Percentiles rank a stretch among this genome's conserved stretches.
These are phyloP conservation scores for Eretmochelys imbricata DNA, from an alignment of 2,113 vertebrate species.

Conservation along the genomic window DNA sequence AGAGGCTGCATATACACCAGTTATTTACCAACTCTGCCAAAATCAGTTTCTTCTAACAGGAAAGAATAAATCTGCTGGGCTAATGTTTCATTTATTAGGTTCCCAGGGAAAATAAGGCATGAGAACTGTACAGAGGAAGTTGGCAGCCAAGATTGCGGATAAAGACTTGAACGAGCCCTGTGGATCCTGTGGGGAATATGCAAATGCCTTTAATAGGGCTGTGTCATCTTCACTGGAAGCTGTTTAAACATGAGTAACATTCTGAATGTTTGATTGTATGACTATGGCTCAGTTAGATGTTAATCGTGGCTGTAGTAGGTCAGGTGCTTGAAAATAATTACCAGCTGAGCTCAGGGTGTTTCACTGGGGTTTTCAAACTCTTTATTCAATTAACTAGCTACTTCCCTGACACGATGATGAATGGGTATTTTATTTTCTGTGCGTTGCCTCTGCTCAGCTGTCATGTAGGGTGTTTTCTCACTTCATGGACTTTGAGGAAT, in stretches of 20 bases:
- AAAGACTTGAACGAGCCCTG: conserved; percentile 42
- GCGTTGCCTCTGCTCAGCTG: not conserved
- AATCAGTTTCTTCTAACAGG: not conserved
- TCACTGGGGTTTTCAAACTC: conserved; percentile 39
- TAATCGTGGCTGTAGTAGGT: conserved; percentile 49
- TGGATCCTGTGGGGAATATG: not conserved
- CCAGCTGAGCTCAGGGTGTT: conserved; percentile 23
- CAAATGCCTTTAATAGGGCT: conserved; percentile 43
- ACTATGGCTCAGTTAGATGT: conserved; percentile 50
- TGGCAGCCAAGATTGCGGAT: conserved; percentile 6
- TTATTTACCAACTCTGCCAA: not conserved
- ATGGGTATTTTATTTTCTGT: conserved; percentile 37
- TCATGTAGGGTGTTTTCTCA: not conserved
- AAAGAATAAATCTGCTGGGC: not conserved
- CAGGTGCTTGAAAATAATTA: conserved; percentile 55
- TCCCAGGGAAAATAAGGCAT: not conserved
- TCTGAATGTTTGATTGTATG: conserved; percentile 40
- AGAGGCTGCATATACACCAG: rapidly evolving
- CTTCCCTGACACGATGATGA: conserved; percentile 17
- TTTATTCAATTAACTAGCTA: not conserved
- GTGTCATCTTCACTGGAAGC: conserved; percentile 62
- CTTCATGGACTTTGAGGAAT: conserved; percentile 18
- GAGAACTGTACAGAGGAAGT: conserved; percentile 29
- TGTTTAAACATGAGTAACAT: conserved; percentile 57
- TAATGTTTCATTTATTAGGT: conserved; percentile 4